Percentiles rank a stretch among this genome's conserved stretches.
phyloP scores from a whole-genome alignment of 2,888 invertebrate genomes.

The Seira musarum region DNA sequence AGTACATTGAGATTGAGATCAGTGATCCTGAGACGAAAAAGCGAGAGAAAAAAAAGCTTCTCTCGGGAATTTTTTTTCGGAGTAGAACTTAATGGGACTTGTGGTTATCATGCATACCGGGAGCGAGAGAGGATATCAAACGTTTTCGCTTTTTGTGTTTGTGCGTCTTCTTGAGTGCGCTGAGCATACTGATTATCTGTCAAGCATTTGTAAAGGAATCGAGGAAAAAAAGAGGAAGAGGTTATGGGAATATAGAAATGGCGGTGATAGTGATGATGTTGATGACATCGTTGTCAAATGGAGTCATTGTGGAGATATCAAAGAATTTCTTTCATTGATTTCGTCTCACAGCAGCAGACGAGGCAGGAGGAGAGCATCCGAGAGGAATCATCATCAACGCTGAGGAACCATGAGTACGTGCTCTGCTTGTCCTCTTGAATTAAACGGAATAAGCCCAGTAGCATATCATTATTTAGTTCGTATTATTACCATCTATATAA shows the following conservation, averaged over 20 bases:
- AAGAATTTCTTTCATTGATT: conserved; percentile 70
- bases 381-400: conserved; percentile 6
- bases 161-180: conserved; percentile 14
- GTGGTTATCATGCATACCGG: conserved; percentile 30
- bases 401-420: conserved; percentile 50
- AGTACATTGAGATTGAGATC: conserved; percentile 17
- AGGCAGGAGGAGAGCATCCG: conserved; percentile 1
- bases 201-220: conserved; percentile 12
- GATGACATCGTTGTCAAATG: conserved; percentile 63
- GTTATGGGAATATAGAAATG: conserved; percentile 23
- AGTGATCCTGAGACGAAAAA: not conserved
- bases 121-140: conserved; percentile 10
- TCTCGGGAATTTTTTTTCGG: conserved; percentile 10
- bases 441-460: conserved; percentile 41
- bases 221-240: conserved; percentile 1
- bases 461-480: conserved; percentile 14
- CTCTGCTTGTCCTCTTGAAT: conserved; percentile 43
- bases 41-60: not conserved
- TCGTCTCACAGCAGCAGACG: conserved; percentile 34
- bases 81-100: conserved; percentile 7
- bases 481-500: conserved; percentile 27
- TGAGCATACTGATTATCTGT: conserved; percentile 53
- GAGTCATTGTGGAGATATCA: conserved; percentile 68
- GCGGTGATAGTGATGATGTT: conserved; percentile 24
- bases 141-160: conserved; percentile 30